Conservation (phyloP, 2,113 vertebrate species). For the Sclerurus mexicanus region DNA sequence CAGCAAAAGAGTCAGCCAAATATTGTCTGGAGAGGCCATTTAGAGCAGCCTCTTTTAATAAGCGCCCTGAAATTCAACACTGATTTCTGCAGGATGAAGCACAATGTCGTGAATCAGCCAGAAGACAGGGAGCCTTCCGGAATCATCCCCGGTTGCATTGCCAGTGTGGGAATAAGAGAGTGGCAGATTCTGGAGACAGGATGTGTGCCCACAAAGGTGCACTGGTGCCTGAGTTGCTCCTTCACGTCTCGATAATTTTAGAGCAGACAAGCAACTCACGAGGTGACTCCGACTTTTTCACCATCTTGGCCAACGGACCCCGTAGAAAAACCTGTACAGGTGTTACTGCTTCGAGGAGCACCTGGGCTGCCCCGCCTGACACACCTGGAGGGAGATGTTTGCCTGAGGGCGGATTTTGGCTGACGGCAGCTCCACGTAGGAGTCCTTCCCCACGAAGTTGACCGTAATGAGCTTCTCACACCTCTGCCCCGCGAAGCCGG, state of each 20-base stretch:
- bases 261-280: not conserved
- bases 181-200: not conserved
- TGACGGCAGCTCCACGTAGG: constrained; percentile 87
- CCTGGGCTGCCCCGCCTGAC: not conserved
- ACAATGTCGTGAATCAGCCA: not conserved
- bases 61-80: not conserved
- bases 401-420: constrained; percentile 87
- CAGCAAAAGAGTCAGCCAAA: not conserved
- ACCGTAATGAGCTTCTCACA: constrained; percentile 94
- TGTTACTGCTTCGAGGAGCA: not conserved
- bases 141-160: not conserved
- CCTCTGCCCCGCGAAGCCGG: constrained; percentile 88
- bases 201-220: not conserved
- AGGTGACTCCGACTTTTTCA: not conserved
- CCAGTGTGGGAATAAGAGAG: not conserved
- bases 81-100: not conserved
- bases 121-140: not conserved
- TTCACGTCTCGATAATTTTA: not conserved
- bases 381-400: constrained; percentile 96
- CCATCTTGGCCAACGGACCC: not conserved
- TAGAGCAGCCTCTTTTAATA: not conserved
- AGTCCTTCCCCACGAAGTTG: constrained; percentile 93
- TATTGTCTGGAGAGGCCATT: not conserved
- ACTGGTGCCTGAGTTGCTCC: not conserved
- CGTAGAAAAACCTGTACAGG: rapidly evolving